Evolutionary conservation across 2,113 vertebrate species (phyloP).

Genomic region (Nannobrachium achirus): DNA sequence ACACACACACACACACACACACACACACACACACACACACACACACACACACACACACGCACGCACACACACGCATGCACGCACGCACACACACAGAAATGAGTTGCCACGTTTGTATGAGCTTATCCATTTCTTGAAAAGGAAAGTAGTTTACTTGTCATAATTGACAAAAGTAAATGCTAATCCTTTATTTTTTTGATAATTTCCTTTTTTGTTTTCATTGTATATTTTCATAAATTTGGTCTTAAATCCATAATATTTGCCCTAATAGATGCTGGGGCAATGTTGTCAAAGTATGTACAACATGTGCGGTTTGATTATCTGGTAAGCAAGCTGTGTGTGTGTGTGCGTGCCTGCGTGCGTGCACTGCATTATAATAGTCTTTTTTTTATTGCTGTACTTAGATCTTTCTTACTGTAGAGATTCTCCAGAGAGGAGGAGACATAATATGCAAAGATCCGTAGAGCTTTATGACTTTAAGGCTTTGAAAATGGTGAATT

Average conservation of each 20-base stretch:
- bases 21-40: too few relatives aligned
- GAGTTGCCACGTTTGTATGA: constrained; percentile 22
- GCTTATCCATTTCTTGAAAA: constrained; percentile 8
- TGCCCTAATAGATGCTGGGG: constrained; percentile 12
- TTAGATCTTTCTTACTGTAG: constrained; percentile 30
- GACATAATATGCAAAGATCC: constrained; percentile 50
- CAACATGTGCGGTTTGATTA: neutral
- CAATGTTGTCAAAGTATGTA: constrained; percentile 19
- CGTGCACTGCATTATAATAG: too few relatives aligned
- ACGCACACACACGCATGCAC: too few relatives aligned
- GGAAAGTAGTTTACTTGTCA: neutral
- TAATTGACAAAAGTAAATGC: constrained; percentile 1
- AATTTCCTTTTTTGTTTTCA: constrained; percentile 17
- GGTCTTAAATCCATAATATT: constrained; percentile 12
- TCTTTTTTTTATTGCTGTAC: constrained; percentile 31
- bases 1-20: too few relatives aligned
- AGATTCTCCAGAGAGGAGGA: constrained; percentile 23
- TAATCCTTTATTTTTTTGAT: constrained; percentile 19
- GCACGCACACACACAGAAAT: constrained; percentile 5
- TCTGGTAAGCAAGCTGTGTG: too few relatives aligned
- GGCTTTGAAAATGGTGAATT: constrained; percentile 62
- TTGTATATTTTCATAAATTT: constrained; percentile 14
- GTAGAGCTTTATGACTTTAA: constrained; percentile 51
- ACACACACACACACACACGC: too few relatives aligned
- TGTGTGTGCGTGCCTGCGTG: too few relatives aligned